phyloP scores from a whole-genome alignment of 2,113 vertebrate genomes.

The Paedocypris sp. region DNA sequence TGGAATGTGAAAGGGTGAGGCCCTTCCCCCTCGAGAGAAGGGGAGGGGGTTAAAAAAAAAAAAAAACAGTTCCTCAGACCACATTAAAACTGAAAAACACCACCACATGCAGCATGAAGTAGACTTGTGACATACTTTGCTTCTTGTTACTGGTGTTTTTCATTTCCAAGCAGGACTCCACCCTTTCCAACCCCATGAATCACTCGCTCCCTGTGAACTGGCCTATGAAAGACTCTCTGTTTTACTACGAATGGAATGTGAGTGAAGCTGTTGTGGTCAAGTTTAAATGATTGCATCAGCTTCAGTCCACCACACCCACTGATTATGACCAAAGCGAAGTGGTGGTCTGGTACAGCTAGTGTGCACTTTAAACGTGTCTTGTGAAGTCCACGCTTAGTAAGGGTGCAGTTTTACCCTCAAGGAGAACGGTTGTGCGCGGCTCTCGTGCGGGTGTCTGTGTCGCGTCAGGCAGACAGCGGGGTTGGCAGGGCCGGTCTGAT shows the following conservation, averaged over 20 bases:
- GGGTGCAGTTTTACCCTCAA: not conserved
- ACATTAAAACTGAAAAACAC: constrained; percentile 29
- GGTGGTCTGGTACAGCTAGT: not conserved
- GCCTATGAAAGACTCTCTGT: constrained; percentile 17
- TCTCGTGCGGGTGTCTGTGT: not conserved
- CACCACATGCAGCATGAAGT: not conserved
- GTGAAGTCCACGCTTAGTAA: not conserved
- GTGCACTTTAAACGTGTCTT: not conserved
- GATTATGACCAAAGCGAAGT: not conserved
- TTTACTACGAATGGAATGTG: not conserved
- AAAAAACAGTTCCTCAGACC: not conserved
- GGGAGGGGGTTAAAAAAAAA: constrained; percentile 20
- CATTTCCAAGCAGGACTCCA: not conserved
- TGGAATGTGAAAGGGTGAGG: constrained; percentile 54
- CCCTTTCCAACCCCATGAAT: constrained; percentile 32
- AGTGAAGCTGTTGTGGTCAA: not conserved
- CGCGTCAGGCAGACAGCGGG: constrained; percentile 30
- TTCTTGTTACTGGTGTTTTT: not conserved
- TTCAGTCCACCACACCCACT: not conserved
- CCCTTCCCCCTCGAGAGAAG: constrained; percentile 18
- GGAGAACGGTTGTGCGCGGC: not conserved
- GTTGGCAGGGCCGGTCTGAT: constrained; percentile 45
- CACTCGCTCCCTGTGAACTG: constrained; percentile 32
- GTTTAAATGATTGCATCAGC: not conserved
- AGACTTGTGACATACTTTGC: not conserved